Evolutionary conservation across 2,888 invertebrate species (phyloP), one percentile per base, ranked within the genome.

Genomic region (Campoplex nolae): DNA sequence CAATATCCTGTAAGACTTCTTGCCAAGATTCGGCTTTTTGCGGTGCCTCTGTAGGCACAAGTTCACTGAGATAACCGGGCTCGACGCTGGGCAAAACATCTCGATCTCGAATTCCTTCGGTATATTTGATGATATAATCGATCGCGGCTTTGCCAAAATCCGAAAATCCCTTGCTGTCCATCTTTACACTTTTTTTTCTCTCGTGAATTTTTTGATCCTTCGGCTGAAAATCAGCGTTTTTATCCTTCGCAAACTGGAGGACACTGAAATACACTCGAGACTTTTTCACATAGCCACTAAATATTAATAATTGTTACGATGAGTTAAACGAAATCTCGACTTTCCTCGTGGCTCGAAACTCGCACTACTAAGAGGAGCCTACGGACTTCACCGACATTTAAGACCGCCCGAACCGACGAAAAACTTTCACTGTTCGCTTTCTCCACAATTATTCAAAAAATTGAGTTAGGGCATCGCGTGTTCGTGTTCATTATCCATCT

Each of bases 81-180:
- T 97, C 95, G 0, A 99, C 98, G 28, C 97, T 96, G 23, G 99
- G 98, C 65, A 99, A 94, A 38, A 95, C 95, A 94, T 95, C 97
- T 96, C 97, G 96, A 89, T 97, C 97, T 91, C 98, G 96, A 88
- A 99, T 97, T 90, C 96, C 97, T 89, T 98, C 97, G 89, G 97
- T 95, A 94, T 99, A 99, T 94, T 99, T 97, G n/a, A 98, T 98
- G 48, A 99, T 96, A 92, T 98, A 97, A 94, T 99, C 98, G 88
- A 99, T 96, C 86, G 98, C 96, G 45, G 98, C 98, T 93, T 97
- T 97, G 51, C 98, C 98, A 92, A 97, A 98, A 90, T 97, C 96
- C 88, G 97, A 96, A 95, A 98, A 98, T 93, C 97, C 96, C 90
- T 96, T 95, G 42, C 96, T 95, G 94, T 98, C 97, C 98, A 98